Base-by-base conservation (phyloP, 2,797 vertebrate species). In the Scyliorhinus canicula region DNA sequence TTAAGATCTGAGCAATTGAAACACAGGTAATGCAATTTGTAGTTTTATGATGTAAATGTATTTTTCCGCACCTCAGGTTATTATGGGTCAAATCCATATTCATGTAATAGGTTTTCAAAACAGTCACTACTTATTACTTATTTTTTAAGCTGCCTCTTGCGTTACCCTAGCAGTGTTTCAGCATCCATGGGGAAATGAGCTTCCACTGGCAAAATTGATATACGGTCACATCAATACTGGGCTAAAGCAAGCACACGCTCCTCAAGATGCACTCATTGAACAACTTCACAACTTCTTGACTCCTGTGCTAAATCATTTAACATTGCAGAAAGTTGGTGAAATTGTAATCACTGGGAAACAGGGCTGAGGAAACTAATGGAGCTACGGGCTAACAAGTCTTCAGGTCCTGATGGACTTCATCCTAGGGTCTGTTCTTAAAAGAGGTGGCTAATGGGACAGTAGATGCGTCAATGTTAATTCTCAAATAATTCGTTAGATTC, bases 21-120 rank as follows among this genome's bases (percentile, higher is more conserved):
- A n/a, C 67, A 7, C 67, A 74, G 93, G 65, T 74, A 67, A 94
- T 50, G 16, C 55, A 52, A 74, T 94, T 71, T 52, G 47, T 52
- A n/a, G 28, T 21, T 94, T 94, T 74, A 31, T 44, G 26, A 94
- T 52, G 67, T 52, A 94, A 94, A 74, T 93, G 65, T 26, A 67
- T 94, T 71, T 71, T 28, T 60, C 67, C 24, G 14, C 11, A 50
- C 47, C 67, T 31, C 26, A 93, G 63, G 65, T 94, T 94, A 94
- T 74, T 94, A 69, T 47, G 47, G 40, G 47, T n/a, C 11, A 94
- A 47, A 94, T 71, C 93, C 74, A 52, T n/a, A 74, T 94, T 94
- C 67, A 74, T 74, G 74, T 21, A 74, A 94, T n/a, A 94, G n/a
- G 93, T 67, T 94, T 93, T 94, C 44, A 94, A 94, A 94, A 94